Evolutionary conservation across 1,140 invertebrate species (phyloP).

Genomic region (Calliphora vicina): DNA sequence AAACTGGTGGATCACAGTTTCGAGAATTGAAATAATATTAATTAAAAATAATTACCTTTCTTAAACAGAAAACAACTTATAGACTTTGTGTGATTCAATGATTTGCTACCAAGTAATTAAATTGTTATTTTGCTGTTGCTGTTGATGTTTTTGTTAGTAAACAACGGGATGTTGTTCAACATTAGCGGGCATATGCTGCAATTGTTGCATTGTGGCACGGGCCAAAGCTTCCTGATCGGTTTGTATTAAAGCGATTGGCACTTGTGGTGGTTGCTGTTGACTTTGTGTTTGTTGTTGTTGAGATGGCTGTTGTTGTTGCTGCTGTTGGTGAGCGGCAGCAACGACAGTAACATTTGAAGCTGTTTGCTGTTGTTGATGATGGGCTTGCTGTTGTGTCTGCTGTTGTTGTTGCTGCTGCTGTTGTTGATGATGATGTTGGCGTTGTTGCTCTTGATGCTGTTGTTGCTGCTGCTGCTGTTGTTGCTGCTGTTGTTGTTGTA

Average conservation of each 20-base stretch:
- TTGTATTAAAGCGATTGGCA: slow-evolving; percentile 58
- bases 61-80: not conserved
- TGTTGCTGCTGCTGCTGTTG: slow-evolving; percentile 47
- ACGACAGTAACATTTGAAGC: slow-evolving; percentile 29
- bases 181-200: slow-evolving; percentile 60
- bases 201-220: slow-evolving; percentile 59
- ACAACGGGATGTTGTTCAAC: slow-evolving; percentile 62
- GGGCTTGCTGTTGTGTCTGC: slow-evolving; percentile 41
- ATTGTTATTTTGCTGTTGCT: slow-evolving; percentile 20
- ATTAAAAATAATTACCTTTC: too few species aligned
- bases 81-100: not conserved
- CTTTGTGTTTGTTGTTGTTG: slow-evolving; percentile 51
- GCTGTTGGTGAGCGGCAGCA: slow-evolving; percentile 43
- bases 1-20: too few species aligned
- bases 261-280: slow-evolving; percentile 52
- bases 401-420: slow-evolving; percentile 46
- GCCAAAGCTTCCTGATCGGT: slow-evolving; percentile 58
- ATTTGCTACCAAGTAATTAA: slow-evolving; percentile 5
- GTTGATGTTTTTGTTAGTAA: slow-evolving; percentile 58
- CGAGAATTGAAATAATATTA: too few species aligned
- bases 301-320: slow-evolving; percentile 50
- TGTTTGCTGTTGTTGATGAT: slow-evolving; percentile 33
- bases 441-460: slow-evolving; percentile 46
- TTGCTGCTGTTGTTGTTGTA: slow-evolving; percentile 55
- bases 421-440: slow-evolving; percentile 51